Conservation (phyloP, 2,888 invertebrate genomes). For the Cataglyphis cursor region DNA sequence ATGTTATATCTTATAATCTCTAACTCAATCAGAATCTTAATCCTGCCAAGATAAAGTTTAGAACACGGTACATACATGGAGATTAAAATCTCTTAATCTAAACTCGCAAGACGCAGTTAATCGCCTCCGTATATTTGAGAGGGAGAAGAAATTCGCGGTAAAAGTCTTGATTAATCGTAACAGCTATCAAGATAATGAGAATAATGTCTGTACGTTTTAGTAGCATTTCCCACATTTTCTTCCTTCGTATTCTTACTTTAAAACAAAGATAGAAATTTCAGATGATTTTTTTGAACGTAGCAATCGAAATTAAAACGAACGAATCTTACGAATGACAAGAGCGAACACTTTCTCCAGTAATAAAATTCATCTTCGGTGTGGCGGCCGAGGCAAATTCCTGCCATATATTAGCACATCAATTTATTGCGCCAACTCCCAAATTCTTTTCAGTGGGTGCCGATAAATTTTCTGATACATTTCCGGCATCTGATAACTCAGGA, state of each 20-base stretch:
- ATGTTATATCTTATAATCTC: not conserved
- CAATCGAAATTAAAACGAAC: not conserved
- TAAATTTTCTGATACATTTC: constrained; percentile 38
- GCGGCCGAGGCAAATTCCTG: constrained; percentile 20
- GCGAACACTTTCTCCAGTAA: constrained; percentile 41
- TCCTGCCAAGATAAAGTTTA: not conserved
- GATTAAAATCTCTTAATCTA: not conserved
- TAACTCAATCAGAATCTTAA: not conserved
- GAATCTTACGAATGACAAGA: not conserved
- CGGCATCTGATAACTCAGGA: constrained; percentile 18
- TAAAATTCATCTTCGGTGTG: constrained; percentile 40
- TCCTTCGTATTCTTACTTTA: not conserved
- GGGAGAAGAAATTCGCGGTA: not conserved
- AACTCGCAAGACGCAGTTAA: not conserved
- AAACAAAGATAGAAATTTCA: not conserved
- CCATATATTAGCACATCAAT: constrained; percentile 46
- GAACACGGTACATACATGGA: not conserved
- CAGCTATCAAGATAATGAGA: not conserved
- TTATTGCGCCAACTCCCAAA: constrained; percentile 21
- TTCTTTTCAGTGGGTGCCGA: constrained; percentile 14
- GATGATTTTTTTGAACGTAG: not conserved
- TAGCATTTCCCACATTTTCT: not conserved
- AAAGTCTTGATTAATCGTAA: not conserved
- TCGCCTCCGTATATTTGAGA: not conserved
- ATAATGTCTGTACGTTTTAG: not conserved